Base-by-base conservation (phyloP, 2,113 vertebrate genomes). In the Upupa epops region DNA sequence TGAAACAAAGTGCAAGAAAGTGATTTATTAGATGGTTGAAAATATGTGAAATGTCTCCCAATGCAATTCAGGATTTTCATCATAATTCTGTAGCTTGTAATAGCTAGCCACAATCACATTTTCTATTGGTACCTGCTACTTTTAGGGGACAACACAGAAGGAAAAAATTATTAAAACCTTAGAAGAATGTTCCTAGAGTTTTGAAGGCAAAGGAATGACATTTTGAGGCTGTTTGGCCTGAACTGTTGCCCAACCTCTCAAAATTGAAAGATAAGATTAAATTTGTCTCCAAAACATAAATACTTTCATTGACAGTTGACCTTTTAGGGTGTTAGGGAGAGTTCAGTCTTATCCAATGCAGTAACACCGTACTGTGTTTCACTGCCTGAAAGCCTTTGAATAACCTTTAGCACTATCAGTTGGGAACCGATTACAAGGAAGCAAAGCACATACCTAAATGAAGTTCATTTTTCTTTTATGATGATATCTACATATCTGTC, bases 401-500 rank as follows among this genome's bases (percentile, higher is more conserved):
- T 69, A 45, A 36, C 18, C 49, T 79, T 86, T 96, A 91, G 85
- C 19, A 25, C 9, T 77, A 85, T 66, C 79, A 80, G 42, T 71
- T 61, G 29, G 32, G 51, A 89, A 92, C 93, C 90, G 92, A 13
- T 83, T 87, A 63, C 0, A 2, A 79, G 71, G 79, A 51, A 96
- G 83, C 75, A 89, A 92, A 58, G 68, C 9, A 2, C 29, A n/a
- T 84, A 72, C 75, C 64, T 37, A 18, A 3, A 14, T 55, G 54
- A 42, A 92, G 71, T 78, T 90, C 14, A n/a, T 26, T 85, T 95
- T 87, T 90, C 88, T 83, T 91, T 79, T 55, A 75, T 88, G 80
- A 78, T 91, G 73, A 20, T 92, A 94, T 89, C 92, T 96, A 46
- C 79, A 15, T 76, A 89, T 94, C 88, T 93, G 90, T 92, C 94